Conservation (phyloP, 2,888 invertebrate species). For the Rhamnusium bicolor region DNA sequence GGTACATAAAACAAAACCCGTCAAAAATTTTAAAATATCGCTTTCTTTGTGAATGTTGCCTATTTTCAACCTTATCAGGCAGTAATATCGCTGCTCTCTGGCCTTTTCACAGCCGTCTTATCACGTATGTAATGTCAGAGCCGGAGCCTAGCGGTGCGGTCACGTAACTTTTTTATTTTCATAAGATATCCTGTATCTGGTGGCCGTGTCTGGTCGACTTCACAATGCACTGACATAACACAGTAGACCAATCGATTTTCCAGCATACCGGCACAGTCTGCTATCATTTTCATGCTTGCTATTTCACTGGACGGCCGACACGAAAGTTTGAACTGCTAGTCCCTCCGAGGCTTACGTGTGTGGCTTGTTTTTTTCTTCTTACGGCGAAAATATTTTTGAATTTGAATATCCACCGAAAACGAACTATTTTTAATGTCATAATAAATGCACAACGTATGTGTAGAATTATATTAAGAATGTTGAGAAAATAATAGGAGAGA, state of each 20-base stretch:
- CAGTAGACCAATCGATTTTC: conserved; percentile 45
- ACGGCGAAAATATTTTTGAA: conserved; percentile 7
- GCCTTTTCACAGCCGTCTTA: conserved; percentile 42
- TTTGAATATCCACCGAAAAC: conserved; percentile 14
- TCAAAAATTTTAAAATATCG: neutral
- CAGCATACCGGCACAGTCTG: neutral
- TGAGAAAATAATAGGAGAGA: conserved; percentile 37
- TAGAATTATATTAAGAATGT: conserved; percentile 25
- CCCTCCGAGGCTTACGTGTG: neutral
- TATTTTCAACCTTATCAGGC: conserved; percentile 7
- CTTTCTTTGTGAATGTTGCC: neutral
- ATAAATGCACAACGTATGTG: conserved; percentile 3
- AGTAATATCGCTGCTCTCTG: conserved; percentile 21
- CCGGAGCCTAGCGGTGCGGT: conserved; percentile 51
- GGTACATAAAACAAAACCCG: neutral
- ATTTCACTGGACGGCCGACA: neutral
- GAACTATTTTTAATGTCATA: conserved; percentile 23
- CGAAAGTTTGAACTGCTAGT: neutral
- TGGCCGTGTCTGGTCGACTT: conserved; percentile 65
- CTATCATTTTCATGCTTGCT: neutral
- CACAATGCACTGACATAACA: conserved; percentile 60
- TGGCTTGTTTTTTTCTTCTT: conserved; percentile 14
- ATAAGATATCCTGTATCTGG: conserved; percentile 66
- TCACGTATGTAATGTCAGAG: conserved; percentile 31
- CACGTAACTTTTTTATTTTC: conserved; percentile 63